A percentile compares a stretch with the other conserved stretches of the same genome.
Conservation (phyloP, 2,888 invertebrate genomes). For the Odontocerum albicorne region DNA sequence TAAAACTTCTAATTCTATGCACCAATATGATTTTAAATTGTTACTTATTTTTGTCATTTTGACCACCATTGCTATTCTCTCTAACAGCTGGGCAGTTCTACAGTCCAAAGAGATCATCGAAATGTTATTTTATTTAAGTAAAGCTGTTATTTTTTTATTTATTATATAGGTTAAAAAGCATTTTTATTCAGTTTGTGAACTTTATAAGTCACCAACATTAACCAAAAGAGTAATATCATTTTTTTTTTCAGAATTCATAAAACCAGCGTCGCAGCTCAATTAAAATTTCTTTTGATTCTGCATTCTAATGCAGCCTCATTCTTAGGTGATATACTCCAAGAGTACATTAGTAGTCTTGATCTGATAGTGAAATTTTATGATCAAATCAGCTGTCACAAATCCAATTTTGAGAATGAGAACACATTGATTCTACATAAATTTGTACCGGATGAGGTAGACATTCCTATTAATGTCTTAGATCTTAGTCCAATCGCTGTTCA, state of each 20-base stretch:
- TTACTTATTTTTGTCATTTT: no score
- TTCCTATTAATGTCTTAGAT: slow-evolving; percentile 48
- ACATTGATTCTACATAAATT: slow-evolving; percentile 50
- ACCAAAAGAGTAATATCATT: no score
- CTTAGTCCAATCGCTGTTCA: slow-evolving; percentile 50
- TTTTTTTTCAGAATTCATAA: slow-evolving; percentile 52
- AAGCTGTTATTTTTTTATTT: no score
- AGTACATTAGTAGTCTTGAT: slow-evolving; percentile 52
- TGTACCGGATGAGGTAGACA: slow-evolving; percentile 46
- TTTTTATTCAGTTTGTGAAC: no score
- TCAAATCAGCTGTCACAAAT: slow-evolving; percentile 37
- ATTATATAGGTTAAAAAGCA: no score
- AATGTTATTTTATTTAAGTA: neutral
- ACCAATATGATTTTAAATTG: no score
- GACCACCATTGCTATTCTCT: no score
- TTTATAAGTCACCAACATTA: no score
- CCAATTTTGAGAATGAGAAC: slow-evolving; percentile 25
- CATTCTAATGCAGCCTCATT: slow-evolving; percentile 55
- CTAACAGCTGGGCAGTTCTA: no score
- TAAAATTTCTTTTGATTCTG: slow-evolving; percentile 57
- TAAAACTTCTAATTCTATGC: no score
- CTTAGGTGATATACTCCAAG: slow-evolving; percentile 51
- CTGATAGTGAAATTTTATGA: slow-evolving; percentile 50
- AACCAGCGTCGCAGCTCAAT: slow-evolving; percentile 57
- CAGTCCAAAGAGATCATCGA: no score